These are phyloP conservation scores for Spongia lamella DNA, from an alignment of 37 sponge, comb jelly and placozoan species.

Conservation along the genomic window DNA sequence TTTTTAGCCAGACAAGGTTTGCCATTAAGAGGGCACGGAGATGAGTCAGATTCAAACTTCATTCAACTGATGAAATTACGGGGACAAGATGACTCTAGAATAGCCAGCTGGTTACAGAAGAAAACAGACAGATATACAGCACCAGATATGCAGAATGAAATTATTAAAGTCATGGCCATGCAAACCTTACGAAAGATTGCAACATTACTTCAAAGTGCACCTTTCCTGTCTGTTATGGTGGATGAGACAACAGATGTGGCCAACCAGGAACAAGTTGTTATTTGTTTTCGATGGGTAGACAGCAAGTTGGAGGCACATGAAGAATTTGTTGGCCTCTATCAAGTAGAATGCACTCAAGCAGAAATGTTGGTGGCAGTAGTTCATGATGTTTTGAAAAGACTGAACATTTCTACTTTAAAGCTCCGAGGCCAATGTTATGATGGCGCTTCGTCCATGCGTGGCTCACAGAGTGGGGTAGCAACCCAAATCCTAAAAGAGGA, in stretches of 20 bases:
- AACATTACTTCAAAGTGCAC: not conserved
- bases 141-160: constrained; percentile 10
- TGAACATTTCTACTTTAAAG: constrained; percentile 8
- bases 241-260: constrained; percentile 16
- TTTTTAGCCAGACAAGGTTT: no score
- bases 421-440: constrained; percentile 69
- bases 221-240: constrained; percentile 2
- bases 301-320: no score
- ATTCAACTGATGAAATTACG: constrained; percentile 19
- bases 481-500: no score
- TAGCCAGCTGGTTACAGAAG: constrained; percentile 21
- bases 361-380: not conserved
- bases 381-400: not conserved
- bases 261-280: not conserved
- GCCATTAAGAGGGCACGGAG: constrained; percentile 27
- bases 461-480: constrained; percentile 51
- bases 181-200: not conserved
- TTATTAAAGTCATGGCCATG: not conserved
- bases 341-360: not conserved
- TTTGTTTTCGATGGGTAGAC: not conserved
- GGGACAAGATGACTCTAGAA: constrained; percentile 1
- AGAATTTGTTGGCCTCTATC: no score
- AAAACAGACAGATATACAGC: no score
- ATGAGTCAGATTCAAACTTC: constrained; percentile 30
- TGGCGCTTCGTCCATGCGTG: constrained; percentile 53